phyloP scores from a whole-genome alignment of 2,888 invertebrate species.

The Drosophila neonasuta region DNA sequence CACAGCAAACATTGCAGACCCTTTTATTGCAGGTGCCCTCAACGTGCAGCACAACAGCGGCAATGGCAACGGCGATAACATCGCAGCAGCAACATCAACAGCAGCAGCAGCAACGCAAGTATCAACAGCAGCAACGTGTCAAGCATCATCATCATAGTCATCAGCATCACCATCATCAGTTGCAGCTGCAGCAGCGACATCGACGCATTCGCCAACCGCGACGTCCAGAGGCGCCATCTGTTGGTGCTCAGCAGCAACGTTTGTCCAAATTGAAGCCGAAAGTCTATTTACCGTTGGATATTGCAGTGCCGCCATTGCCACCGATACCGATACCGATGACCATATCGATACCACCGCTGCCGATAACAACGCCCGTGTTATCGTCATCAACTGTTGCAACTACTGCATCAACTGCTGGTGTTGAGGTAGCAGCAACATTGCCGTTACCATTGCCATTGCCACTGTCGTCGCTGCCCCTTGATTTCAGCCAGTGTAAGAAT shows the following conservation, averaged over 20 bases:
- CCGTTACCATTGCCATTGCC: slow-evolving; percentile 48
- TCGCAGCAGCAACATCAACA: slow-evolving; percentile 31
- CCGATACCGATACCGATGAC: slow-evolving; percentile 22
- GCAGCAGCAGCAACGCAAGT: slow-evolving; percentile 40
- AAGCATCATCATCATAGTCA: slow-evolving; percentile 44
- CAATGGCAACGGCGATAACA: slow-evolving; percentile 33
- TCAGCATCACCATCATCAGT: slow-evolving; percentile 42
- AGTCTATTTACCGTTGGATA: slow-evolving; percentile 61
- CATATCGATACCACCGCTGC: not conserved
- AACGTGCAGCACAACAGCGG: slow-evolving; percentile 32
- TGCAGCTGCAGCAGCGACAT: slow-evolving; percentile 38
- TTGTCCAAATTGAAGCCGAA: slow-evolving; percentile 54
- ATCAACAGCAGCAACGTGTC: slow-evolving; percentile 44
- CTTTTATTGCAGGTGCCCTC: slow-evolving; percentile 63
- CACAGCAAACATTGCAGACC: slow-evolving; percentile 54
- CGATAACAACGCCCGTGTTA: slow-evolving; percentile 5
- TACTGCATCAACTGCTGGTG: slow-evolving; percentile 12
- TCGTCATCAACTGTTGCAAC: slow-evolving; percentile 12
- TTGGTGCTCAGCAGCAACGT: slow-evolving; percentile 15
- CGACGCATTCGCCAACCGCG: slow-evolving; percentile 49
- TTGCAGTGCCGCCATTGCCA: slow-evolving; percentile 58
- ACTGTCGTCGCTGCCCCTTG: slow-evolving; percentile 60
- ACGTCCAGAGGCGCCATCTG: slow-evolving; percentile 22
- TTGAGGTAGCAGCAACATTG: slow-evolving; percentile 4
- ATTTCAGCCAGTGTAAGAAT: slow-evolving; percentile 55